Base-by-base conservation (phyloP, 2,888 invertebrate species). In the Nematopogon swammerdamellus region DNA sequence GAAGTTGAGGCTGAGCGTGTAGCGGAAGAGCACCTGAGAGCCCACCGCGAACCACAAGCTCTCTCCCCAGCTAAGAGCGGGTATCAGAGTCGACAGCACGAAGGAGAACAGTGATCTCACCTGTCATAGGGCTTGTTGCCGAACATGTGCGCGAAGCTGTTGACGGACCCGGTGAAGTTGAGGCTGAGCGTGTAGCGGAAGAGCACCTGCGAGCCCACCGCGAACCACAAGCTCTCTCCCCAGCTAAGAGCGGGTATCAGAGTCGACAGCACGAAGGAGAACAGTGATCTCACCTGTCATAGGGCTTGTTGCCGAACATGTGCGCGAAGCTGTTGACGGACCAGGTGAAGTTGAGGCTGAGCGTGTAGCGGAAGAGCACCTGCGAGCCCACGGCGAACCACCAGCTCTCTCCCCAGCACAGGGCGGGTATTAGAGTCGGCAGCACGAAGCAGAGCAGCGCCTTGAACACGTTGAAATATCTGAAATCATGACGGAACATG, bases 251-350 rank as follows among this genome's bases (percentile, higher is more conserved):
- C n/a, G n/a, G n/a, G n/a, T n/a, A n/a, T n/a, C n/a, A n/a, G n/a
- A n/a, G n/a, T n/a, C n/a, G n/a, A n/a, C n/a, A n/a, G n/a, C n/a
- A n/a, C n/a, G n/a, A n/a, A n/a, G n/a, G 25, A 25, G 25, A 6
- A 25, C 25, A 25, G 25, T 25, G 16, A 44, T 59, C 66, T 80
- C 64, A 89, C 89, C 72, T 82, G 62, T 94, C 88, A 59, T 86
- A 89, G 0, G 89, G 89, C 56, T 85, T 84, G 54, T 81, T 82
- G 51, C 89, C 89, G 81, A 85, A 88, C 46, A 89, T 68, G 68
- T 95, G 95, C 1, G 95, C 94, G 19, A 89, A 90, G 59, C 92
- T 92, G 66, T 95, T 95, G 16, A 95, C 94, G 1, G 89, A 81
- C 95, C 95, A 96, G 2, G 95, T 95, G 61, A 85, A 86, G 70